These are phyloP conservation scores for Rhynchotus rufescens DNA, from an alignment of 2,797 vertebrate species.

Conservation along the genomic window DNA sequence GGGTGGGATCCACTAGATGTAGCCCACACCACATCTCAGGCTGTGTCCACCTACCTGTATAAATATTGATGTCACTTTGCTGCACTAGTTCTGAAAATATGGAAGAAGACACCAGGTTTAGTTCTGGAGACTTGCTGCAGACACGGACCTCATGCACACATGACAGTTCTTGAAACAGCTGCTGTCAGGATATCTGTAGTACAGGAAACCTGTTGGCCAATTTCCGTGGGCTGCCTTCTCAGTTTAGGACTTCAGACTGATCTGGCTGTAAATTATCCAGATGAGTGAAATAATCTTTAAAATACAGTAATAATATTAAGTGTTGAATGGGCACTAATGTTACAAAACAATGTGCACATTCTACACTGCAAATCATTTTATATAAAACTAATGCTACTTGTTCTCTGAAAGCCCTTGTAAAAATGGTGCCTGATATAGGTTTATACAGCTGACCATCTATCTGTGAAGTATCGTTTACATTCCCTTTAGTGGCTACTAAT, in stretches of 20 bases:
- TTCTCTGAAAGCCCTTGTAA: not conserved
- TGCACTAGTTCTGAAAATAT: not conserved
- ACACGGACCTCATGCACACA: no score
- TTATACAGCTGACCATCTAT: not conserved
- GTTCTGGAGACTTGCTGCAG: not conserved
- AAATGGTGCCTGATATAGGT: not conserved
- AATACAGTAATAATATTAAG: not conserved
- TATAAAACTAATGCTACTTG: not conserved
- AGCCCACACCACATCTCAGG: not conserved
- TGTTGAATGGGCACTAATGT: not conserved
- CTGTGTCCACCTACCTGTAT: not conserved
- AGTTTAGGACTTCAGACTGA: not conserved
- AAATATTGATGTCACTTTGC: not conserved
- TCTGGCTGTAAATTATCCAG: not conserved
- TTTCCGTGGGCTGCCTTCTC: not conserved
- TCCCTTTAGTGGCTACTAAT: not conserved
- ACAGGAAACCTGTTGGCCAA: not conserved
- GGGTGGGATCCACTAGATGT: slow-evolving; percentile 52
- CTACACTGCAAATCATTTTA: no score
- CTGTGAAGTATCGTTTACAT: not conserved
- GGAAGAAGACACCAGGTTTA: not conserved
- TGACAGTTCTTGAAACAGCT: not conserved
- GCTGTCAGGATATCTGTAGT: not conserved
- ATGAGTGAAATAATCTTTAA: not conserved
- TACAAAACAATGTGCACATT: not conserved